Evolutionary conservation across 2,113 vertebrate genomes (phyloP), one percentile per base, ranked within the genome.

Genomic region (Eclectus roratus): DNA sequence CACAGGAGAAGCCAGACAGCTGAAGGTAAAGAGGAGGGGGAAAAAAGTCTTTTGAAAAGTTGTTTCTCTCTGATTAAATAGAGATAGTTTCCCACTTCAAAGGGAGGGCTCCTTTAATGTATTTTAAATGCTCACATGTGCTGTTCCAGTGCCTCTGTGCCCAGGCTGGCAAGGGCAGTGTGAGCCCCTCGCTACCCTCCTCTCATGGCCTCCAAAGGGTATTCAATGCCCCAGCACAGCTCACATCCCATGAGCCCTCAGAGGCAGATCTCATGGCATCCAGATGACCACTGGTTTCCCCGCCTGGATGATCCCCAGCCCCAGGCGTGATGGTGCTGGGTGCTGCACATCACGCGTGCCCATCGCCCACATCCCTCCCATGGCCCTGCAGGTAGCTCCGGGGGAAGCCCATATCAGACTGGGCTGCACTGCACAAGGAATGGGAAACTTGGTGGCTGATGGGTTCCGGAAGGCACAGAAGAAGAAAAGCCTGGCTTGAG

Each of bases 21-120:
- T 98, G 97, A 98, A 98, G 98, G 98, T 98, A 98, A 97, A 98
- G 98, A 94, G 96, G 89, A 88, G 55, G 25, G 6, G 20, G 58
- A 16, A 33, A 78, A 55, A 52, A 97, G 68, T 97, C 98, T 98
- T 98, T 98, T 98, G 97, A 98, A 98, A 98, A 98, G 97, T 98
- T 98, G 97, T 98, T 98, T 98, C 98, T 97, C 93, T 98, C 97
- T 98, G 98, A 98, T 98, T 98, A 98, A 98, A 98, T 97, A 97
- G 97, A 98, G 96, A 98, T 94, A 97, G 97, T 98, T 97, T 97
- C 95, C 92, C 96, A 98, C 98, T 98, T 98, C 98, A 98, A 98
- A 98, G 97, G 91, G 81, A 95, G 89, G 80, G 71, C 90, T 96
- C 80, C 97, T 98, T 98, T 98, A 97, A 98, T 98, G 98, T 98